Conservation (phyloP, 2,888 invertebrate genomes). For the Diogma glabrata region DNA sequence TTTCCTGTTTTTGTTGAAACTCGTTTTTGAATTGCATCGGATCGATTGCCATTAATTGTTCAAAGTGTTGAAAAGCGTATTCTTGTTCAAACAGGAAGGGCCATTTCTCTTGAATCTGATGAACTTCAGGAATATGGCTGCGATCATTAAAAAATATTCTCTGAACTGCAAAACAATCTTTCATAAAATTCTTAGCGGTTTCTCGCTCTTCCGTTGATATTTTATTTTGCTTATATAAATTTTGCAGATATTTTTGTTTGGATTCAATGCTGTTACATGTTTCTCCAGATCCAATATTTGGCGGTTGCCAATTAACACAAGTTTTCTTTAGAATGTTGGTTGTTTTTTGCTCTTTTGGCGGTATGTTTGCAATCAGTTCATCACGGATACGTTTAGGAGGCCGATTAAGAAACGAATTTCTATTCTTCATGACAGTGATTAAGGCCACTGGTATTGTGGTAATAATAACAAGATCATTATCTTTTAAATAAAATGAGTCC, state of each 20-base stretch:
- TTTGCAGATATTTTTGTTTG: neutral
- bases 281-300: neutral
- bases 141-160: no score
- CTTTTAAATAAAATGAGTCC: neutral
- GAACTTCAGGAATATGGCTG: no score
- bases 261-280: neutral
- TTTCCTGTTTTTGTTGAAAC: no score
- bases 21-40: no score
- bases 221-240: neutral
- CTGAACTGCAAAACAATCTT: no score
- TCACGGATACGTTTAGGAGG: neutral
- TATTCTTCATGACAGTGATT: conserved; percentile 1
- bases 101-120: no score
- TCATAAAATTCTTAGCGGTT: no score
- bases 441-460: neutral
- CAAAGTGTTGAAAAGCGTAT: no score
- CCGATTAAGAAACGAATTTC: neutral
- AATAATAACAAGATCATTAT: neutral
- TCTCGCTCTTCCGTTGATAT: neutral
- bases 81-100: no score
- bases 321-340: neutral
- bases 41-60: no score
- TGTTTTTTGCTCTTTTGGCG: neutral
- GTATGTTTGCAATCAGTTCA: neutral
- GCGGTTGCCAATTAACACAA: neutral